Evolutionary conservation across 1,140 invertebrate species (phyloP), one percentile per base, ranked within the genome.

Genomic region (Cotesia glomerata): DNA sequence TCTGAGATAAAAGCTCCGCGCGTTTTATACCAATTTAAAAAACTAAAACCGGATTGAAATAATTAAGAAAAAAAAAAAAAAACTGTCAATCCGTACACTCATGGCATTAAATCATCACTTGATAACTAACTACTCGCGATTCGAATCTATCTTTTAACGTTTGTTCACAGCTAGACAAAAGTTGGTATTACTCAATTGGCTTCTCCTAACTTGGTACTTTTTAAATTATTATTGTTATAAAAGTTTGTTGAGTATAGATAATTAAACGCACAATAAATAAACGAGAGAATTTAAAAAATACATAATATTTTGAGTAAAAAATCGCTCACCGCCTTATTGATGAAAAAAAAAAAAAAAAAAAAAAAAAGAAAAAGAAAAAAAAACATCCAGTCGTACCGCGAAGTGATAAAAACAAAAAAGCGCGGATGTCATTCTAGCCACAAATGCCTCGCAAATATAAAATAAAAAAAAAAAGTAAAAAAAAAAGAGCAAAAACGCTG

Each of bases 1-100:
- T 79, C 79, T 77, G 79, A 74, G 61, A 71, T 62, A 51, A 56
- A n/a, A 54, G n/a, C 69, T 72, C 62, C 35, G 73, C 78, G 77
- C 78, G 80, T 81, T 81, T 81, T 81, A 75, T 81, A 81, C 80
- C 73, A 80, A 79, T 80, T 80, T 80, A 78, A 74, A 79, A 76
- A 74, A 72, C 49, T 32, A 71, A 71, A 63, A 9, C 7, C 7
- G 34, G 14, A 49, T 13, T n/a, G 26, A 26, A 26, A 56, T 16
- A 63, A 63, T 63, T 34, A 4, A 71, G 63, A 71, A 45, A 49
- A 54, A 34, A 61, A 14, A 4, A 71, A 71, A 71, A 45, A 49
- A 63, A 34, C 32, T 56, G n/a, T 35, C 35, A 68, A 36, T 14
- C 32, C 5, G 52, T 5, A 66, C 18, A 16, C 5, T 45, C 26